Base-by-base conservation (phyloP, 2,113 vertebrate genomes). In the Myodes glareolus region DNA sequence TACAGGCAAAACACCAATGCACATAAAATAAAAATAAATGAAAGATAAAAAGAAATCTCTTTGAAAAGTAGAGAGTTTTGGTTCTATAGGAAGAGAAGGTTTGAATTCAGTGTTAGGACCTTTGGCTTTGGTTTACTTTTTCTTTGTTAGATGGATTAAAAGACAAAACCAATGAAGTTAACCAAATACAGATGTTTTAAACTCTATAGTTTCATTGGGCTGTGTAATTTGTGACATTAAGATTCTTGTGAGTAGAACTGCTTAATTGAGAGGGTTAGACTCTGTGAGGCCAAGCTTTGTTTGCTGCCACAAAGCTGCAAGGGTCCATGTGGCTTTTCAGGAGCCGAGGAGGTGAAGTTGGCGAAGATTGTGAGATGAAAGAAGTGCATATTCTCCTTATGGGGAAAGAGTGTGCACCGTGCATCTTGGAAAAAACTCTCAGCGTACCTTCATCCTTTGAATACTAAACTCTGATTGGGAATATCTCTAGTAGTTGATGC, bases 111-210 rank as follows among this genome's bases (percentile, higher is more conserved):
- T 2, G 58, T 80, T 88, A 29, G 73, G 47, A 78, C 0, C 1
- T 55, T 86, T 68, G 25, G 45, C 33, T 47, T 50, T 50, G 45
- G 58, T 31, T 65, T 87, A 45, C 14, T 70, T 17, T 67, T 27
- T 50, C n/a, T 61, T 42, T 55, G 47, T 52, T 76, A 52, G 39
- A 72, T 58, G 27, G 77, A 65, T 82, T 77, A 8, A 31, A 75
- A 42, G 36, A 39, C 36, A 90, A 84, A 82, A 72, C 29, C 25
- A 39, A 47, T 89, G 72, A 97, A 61, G 29, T 81, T 73, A 94
- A 61, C 27, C 84, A 94, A 88, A 85, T 75, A 39, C 63, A 85
- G 55, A 63, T 85, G 58, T 96, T 96, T 92, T 61, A 80, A 65
- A 75, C 4, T 75, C 65, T 80, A 52, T 88, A 95, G 52, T 78